phyloP scores from a whole-genome alignment of 2,113 vertebrate genomes.

The Corythaeola cristata region DNA sequence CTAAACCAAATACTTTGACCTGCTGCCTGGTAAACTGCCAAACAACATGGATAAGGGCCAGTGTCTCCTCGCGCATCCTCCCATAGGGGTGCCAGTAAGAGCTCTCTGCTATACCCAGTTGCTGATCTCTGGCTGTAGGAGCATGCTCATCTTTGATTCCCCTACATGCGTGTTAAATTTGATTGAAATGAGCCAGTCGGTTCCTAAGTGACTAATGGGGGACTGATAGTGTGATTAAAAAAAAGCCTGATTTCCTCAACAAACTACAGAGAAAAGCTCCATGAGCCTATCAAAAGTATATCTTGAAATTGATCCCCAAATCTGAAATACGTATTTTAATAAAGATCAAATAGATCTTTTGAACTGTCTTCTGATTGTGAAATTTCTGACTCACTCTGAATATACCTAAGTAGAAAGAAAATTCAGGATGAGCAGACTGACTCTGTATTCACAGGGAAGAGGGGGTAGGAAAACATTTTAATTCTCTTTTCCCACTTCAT shows the following conservation, averaged over 20 bases:
- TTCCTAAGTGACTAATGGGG: not conserved
- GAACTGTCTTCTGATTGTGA: not conserved
- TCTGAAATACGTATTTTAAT: not conserved
- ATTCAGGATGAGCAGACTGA: not conserved
- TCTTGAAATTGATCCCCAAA: not conserved
- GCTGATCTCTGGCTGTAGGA: not conserved
- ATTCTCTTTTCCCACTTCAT: not conserved
- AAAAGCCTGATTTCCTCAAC: not conserved
- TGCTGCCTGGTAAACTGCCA: not conserved
- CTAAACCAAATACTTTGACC: not conserved
- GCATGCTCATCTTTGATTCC: not conserved
- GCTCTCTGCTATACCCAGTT: not conserved
- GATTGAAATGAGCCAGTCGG: not conserved
- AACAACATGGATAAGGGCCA: not conserved
- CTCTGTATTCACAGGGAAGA: not conserved
- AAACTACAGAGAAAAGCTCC: not conserved
- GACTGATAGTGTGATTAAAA: not conserved
- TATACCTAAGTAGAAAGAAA: not conserved
- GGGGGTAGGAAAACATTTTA: not conserved
- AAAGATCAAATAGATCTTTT: not conserved
- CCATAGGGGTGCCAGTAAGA: not conserved
- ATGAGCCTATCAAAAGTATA: not conserved
- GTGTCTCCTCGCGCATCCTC: not conserved
- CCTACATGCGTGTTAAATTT: not conserved
- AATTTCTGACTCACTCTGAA: not conserved